A percentile compares a stretch with the other conserved stretches of the same genome.
These are phyloP conservation scores for Acanthosepion pharaonis DNA, from an alignment of 2,888 invertebrate genomes.

Conservation along the genomic window DNA sequence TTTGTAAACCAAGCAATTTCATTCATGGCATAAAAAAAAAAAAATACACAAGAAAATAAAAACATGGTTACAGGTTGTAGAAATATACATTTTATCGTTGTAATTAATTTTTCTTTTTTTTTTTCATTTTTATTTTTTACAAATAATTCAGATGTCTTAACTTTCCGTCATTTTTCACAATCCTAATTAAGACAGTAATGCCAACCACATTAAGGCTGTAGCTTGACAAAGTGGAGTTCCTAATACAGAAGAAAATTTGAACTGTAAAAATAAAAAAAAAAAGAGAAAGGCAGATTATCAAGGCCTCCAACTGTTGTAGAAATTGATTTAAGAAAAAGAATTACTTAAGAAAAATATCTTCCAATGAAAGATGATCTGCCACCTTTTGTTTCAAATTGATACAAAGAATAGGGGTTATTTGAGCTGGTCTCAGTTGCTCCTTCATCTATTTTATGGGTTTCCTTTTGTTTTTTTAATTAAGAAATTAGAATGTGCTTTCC, in stretches of 20 bases:
- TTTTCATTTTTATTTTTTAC: background rate
- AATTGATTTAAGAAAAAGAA: background rate
- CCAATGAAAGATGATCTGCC: background rate
- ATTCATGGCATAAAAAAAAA: no score
- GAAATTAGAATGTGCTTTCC: no score
- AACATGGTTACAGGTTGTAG: constrained; percentile 33
- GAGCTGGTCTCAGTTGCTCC: background rate
- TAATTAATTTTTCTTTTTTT: background rate
- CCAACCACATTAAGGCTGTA: background rate
- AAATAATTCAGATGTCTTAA: background rate
- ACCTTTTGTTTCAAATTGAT: background rate
- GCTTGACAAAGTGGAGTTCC: background rate
- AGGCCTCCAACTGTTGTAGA: background rate
- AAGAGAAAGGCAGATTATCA: background rate
- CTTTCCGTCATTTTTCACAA: background rate
- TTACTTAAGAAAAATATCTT: background rate
- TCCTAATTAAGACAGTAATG: background rate
- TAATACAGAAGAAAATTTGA: background rate
- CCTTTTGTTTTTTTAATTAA: no score
- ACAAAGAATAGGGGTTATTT: background rate
- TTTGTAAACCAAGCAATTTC: background rate
- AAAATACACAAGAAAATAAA: background rate
- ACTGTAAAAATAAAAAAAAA: background rate
- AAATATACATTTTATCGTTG: constrained; percentile 33
- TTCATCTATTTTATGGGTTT: background rate